Base-by-base conservation (phyloP, 1,140 invertebrate genomes). In the Ganaspis sp. region DNA sequence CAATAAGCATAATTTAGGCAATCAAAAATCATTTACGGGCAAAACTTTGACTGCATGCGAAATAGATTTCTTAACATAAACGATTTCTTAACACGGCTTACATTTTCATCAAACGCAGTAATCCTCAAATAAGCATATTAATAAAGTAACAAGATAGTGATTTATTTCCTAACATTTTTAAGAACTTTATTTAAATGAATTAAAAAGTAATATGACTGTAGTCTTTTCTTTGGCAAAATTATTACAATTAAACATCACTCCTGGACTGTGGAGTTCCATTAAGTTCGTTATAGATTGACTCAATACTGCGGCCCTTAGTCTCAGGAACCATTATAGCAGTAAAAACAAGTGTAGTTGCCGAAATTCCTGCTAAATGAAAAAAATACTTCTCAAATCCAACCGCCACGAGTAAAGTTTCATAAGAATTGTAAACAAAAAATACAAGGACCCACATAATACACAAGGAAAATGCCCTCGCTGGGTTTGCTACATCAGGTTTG, bases 271-370 rank as follows among this genome's bases (percentile, higher is more conserved):
- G 12, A 15, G 72, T 53, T 9, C 87, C 87, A 38, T 85, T 85
- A 0, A 92, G 81, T 76, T 89, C 85, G 21, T 87, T 81, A 0
- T 91, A 37, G 69, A 95, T 94, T 69, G 94, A 91, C 70, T 94
- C 93, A 23, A 94, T 85, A 6, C 85, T 90, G 40, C 90, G 90
- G 0, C 94, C 94, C 82, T 94, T 95, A 0, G 94, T 95, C 86
- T 95, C 94, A 0, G 94, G 94, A 1, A 95, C 81, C 9, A 93
- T 82, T 1, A 77, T 89, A 74, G 83, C 93, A 82, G 73, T 79
- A 34, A 90, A 88, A 0, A 87, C 0, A 64, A 88, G 87, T 2
- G 49, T 83, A 2, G 8, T 45, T 0, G 69, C 70, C 54, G 86
- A 89, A 6, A 75, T 85, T 0, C 9, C 29, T 0, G 83, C 81